Evolutionary conservation across 1,140 invertebrate genomes (phyloP).

Genomic region (Luehdorfia chinensis): DNA sequence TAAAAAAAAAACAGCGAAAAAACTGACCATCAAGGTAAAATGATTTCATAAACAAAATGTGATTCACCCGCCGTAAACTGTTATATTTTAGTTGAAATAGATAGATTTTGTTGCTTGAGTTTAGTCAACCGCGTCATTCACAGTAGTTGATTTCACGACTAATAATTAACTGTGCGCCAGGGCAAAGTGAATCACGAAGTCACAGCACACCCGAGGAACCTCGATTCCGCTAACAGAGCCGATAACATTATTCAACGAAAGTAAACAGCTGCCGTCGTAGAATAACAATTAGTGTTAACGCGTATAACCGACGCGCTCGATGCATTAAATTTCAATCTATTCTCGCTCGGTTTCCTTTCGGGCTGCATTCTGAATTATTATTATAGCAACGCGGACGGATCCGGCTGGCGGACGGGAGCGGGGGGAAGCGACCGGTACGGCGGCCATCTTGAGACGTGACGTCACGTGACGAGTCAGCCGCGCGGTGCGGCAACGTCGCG

Average conservation of each 20-base stretch:
- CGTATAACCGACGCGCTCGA: constrained; percentile 54
- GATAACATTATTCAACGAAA: constrained; percentile 70
- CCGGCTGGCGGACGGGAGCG: constrained; percentile 62
- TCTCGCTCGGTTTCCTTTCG: constrained; percentile 70
- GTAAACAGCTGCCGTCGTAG: constrained; percentile 69
- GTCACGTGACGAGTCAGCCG: constrained; percentile 75
- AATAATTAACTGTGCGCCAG: constrained; percentile 14
- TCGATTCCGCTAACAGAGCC: constrained; percentile 51
- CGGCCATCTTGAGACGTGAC: constrained; percentile 76
- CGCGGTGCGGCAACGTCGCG: constrained; percentile 64
- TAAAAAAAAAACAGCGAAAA: too few relatives aligned
- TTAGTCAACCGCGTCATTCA: neutral
- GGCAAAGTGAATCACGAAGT: constrained; percentile 39
- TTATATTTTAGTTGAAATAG: constrained; percentile 9
- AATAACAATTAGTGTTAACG: constrained; percentile 69
- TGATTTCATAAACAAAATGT: constrained; percentile 18
- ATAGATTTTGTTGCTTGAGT: constrained; percentile 2
- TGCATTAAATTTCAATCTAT: constrained; percentile 75
- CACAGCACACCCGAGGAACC: constrained; percentile 21
- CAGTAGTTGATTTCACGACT: constrained; percentile 8
- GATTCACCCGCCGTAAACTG: constrained; percentile 16
- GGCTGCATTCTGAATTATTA: constrained; percentile 70
- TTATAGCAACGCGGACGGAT: constrained; percentile 61
- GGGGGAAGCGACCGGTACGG: constrained; percentile 62
- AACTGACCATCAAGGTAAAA: neutral